These are phyloP conservation scores for Pogonocichla stellata DNA, from an alignment of 2,113 vertebrate genomes.

Conservation along the genomic window DNA sequence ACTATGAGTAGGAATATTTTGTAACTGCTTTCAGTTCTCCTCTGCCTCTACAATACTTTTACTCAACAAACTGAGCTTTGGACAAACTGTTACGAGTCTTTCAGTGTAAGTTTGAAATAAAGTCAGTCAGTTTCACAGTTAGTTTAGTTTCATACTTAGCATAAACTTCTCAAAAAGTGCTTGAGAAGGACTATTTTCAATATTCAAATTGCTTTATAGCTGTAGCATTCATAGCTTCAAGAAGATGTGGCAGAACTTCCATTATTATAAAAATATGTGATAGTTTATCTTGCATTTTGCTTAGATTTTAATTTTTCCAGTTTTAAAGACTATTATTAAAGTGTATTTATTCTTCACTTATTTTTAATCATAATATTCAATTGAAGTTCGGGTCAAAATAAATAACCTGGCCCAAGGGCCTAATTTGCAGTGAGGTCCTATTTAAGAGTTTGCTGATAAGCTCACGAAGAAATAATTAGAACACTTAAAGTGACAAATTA, in stretches of 20 bases:
- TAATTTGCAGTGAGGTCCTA: constrained; percentile 49
- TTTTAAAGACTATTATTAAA: constrained; percentile 37
- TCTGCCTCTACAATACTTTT: background rate
- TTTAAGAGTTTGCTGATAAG: constrained; percentile 61
- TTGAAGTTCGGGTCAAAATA: constrained; percentile 62
- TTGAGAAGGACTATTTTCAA: background rate
- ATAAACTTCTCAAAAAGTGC: background rate
- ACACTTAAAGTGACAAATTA: constrained; percentile 69
- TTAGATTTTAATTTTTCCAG: constrained; percentile 6
- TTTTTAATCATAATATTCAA: constrained; percentile 61
- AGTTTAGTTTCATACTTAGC: background rate
- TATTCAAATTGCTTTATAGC: background rate
- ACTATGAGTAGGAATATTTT: background rate
- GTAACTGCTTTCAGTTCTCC: background rate
- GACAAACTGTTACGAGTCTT: background rate
- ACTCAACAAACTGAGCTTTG: background rate
- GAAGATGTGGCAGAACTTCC: background rate
- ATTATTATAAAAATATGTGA: background rate
- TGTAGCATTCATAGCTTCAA: background rate
- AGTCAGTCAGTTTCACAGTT: background rate
- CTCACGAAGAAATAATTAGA: constrained; percentile 67
- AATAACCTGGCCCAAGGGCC: constrained; percentile 55
- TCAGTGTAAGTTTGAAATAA: background rate
- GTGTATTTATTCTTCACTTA: constrained; percentile 48
- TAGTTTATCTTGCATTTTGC: constrained; percentile 12